Evolutionary conservation across 2,797 vertebrate species (phyloP), one percentile per base, ranked within the genome.

Genomic region (Thaleichthys pacificus): DNA sequence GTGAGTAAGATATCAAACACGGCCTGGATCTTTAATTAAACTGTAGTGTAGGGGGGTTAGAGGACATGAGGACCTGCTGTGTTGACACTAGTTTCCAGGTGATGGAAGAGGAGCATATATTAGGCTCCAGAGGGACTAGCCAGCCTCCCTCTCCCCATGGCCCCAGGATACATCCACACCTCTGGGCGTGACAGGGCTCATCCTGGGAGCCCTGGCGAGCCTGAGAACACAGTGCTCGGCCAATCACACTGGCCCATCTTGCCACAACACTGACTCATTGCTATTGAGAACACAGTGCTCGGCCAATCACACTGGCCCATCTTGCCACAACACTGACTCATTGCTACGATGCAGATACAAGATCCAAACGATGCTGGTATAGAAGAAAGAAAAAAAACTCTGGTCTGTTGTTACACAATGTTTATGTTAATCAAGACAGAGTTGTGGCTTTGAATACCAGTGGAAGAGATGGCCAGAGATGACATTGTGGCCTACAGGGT

Each of bases 221-320:
- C 30, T 4, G 26, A 64, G 67, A 21, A 14, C 56, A 61, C 42
- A 51, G 2, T 61, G 60, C 64, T 67, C 64, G 51, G 32, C 64
- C 64, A 58, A 60, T 71, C 38, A 42, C 61, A 76, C 58, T 66
- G 61, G 62, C 65, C 71, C 69, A 60, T 51, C 61, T 51, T 15
- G 69, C 32, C 66, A n/a, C 58, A 71, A 79, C 64, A 21, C 57
- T 65, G 42, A 76, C 62, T n/a, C n/a, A n/a, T n/a, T n/a, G n/a
- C n/a, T n/a, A n/a, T n/a, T 4, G 26, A 64, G 67, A 21, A 14
- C 56, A 61, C 42, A 51, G 2, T 61, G 60, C 64, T 68, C 65
- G 51, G 32, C 64, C 64, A 58, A 60, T 71, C 38, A 47, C 61
- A 76, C 58, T 66, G 61, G 62, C 65, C 71, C 69, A 60, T 51